These are phyloP conservation scores for Gobiocypris rarus DNA, from an alignment of 2,113 vertebrate species.

Conservation along the genomic window DNA sequence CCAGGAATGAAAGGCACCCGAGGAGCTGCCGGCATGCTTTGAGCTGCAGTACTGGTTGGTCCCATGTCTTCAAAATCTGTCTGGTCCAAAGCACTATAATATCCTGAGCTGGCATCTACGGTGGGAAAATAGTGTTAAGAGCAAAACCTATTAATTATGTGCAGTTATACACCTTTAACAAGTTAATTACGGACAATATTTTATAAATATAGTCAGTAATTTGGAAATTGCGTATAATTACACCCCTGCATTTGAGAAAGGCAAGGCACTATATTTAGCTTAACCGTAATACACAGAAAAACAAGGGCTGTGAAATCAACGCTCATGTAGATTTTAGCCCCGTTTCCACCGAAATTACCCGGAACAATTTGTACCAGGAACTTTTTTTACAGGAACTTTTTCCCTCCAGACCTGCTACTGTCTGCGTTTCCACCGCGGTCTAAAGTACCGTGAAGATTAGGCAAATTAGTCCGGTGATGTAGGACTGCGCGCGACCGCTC, in stretches of 20 bases:
- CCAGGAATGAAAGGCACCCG: constrained; percentile 70
- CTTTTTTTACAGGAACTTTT: too few species aligned
- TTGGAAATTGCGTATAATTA: background rate
- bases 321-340: background rate
- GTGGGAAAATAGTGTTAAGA: background rate
- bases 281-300: background rate
- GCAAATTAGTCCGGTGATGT: too few species aligned
- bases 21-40: constrained; percentile 61
- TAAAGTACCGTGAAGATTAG: too few species aligned
- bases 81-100: constrained; percentile 83
- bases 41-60: constrained; percentile 67
- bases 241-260: background rate
- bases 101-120: constrained; percentile 87
- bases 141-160: background rate
- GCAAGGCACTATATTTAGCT: background rate
- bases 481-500: too few species aligned
- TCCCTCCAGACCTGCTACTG: too few species aligned
- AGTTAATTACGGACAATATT: background rate
- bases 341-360: too few species aligned
- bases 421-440: too few species aligned
- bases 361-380: too few species aligned
- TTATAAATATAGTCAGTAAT: background rate
- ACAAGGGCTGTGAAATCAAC: background rate
- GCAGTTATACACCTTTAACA: background rate
- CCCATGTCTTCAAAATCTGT: constrained; percentile 81